Conservation (phyloP, 2,113 vertebrate genomes). For the Heloderma charlesbogerti region DNA sequence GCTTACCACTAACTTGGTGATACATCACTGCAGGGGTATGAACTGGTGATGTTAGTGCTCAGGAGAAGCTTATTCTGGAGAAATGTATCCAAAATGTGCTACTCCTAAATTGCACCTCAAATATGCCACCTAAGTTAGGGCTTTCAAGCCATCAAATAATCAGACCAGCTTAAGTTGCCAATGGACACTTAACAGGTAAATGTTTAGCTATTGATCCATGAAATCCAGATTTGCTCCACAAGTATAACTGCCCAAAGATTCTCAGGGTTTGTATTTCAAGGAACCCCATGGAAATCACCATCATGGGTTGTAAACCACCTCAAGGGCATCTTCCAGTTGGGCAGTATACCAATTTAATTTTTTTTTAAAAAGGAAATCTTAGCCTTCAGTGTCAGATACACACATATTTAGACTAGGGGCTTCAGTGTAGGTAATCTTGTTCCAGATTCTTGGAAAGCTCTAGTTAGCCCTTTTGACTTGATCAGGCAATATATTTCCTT, state of each 20-base stretch:
- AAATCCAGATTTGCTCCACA: background rate
- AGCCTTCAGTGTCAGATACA: background rate
- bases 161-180: background rate
- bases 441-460: background rate
- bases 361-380: background rate
- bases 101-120: background rate
- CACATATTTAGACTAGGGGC: background rate
- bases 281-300: background rate
- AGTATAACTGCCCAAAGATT: background rate
- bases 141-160: background rate
- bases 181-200: background rate
- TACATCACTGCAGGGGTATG: background rate
- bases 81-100: background rate
- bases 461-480: background rate
- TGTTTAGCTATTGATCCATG: background rate
- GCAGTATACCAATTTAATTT: too few relatives aligned
- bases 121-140: background rate
- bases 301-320: too few relatives aligned
- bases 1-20: background rate
- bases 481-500: background rate
- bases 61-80: background rate
- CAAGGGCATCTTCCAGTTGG: too few relatives aligned
- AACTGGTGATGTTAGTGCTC: background rate
- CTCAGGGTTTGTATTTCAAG: background rate
- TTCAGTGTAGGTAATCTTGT: background rate